Base-by-base conservation (phyloP, 2,113 vertebrate species). In the Boleophthalmus pectinirostris region DNA sequence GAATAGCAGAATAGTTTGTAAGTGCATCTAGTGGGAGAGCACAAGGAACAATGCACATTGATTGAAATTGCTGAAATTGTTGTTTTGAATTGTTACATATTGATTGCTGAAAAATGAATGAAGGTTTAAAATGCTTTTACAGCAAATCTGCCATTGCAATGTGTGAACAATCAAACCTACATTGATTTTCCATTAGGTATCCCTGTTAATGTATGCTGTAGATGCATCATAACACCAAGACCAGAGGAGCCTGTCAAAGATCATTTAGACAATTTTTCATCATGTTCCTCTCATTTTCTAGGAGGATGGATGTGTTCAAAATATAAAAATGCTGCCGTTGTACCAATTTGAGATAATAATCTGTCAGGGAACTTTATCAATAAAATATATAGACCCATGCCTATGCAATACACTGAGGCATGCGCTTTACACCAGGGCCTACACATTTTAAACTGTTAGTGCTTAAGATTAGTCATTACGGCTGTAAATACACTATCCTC, bases 261-360 rank as follows among this genome's bases (percentile, higher is more conserved):
- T 1, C 33, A 74, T 72, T 77, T 20, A 61, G 35, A 69, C 60
- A 35, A 72, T 58, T 70, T 71, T 18, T 71, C 25, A 33, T 5
- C 56, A 15, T 46, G 13, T 24, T 66, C 10, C 21, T 45, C 35
- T 43, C n/a, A 75, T 76, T 69, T 47, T 54, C 60, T 71, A 47
- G 47, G 15, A 24, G 11, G 21, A 57, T 18, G 24, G 18, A 6
- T 53, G 35, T 23, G 65, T 25, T 18, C 12, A 51, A 57, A 38
- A 11, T 6, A 56, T 12, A 24, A 4, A 29, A 33, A 58, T 20
- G 5, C 58, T 12, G 53, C 23, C 57, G 51, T 12, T 54, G 56
- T 16, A 18, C 5, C 13, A 20, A 61, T 24, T 45, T 25, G 10
- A 3, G 57, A 35, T 23, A 3, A 25, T 16, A 3, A 46, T 12